Conservation (phyloP, 1,140 invertebrate genomes). For the Drosophila pectinifera region DNA sequence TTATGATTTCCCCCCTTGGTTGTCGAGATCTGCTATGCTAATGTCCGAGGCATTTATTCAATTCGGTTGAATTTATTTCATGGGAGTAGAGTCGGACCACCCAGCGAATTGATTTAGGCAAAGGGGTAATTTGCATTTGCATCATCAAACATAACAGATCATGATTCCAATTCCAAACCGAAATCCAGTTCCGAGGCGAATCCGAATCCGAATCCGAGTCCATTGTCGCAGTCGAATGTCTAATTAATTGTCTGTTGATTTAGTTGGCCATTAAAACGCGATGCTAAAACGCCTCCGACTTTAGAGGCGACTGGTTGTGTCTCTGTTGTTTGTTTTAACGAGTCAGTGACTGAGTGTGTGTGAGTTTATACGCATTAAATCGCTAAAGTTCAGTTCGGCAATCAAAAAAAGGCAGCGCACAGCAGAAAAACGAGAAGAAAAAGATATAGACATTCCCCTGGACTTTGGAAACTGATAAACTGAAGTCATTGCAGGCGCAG, state of each 20-base stretch:
- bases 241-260: constrained; percentile 82
- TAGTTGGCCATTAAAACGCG: constrained; percentile 67
- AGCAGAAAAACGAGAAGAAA: constrained; percentile 4
- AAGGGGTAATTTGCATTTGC: constrained; percentile 69
- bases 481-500: constrained; percentile 61
- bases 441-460: constrained; percentile 78
- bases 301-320: constrained; percentile 25
- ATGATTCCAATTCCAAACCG: constrained; percentile 25
- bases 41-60: constrained; percentile 46
- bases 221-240: constrained; percentile 61
- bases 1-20: constrained; percentile 36
- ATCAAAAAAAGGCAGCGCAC: constrained; percentile 54
- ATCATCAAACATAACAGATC: constrained; percentile 61
- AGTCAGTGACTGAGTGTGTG: constrained; percentile 19
- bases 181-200: constrained; percentile 51
- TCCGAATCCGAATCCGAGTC: constrained; percentile 20
- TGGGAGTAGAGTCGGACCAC: constrained; percentile 49
- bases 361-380: constrained; percentile 63
- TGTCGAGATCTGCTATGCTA: constrained; percentile 62
- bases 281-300: constrained; percentile 58
- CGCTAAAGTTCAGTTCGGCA: constrained; percentile 74
- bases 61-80: constrained; percentile 35
- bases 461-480: constrained; percentile 66
- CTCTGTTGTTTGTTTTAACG: constrained; percentile 56
- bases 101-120: constrained; percentile 42